Conservation (phyloP, 2,113 vertebrate genomes). For the Oceanodroma tethys region DNA sequence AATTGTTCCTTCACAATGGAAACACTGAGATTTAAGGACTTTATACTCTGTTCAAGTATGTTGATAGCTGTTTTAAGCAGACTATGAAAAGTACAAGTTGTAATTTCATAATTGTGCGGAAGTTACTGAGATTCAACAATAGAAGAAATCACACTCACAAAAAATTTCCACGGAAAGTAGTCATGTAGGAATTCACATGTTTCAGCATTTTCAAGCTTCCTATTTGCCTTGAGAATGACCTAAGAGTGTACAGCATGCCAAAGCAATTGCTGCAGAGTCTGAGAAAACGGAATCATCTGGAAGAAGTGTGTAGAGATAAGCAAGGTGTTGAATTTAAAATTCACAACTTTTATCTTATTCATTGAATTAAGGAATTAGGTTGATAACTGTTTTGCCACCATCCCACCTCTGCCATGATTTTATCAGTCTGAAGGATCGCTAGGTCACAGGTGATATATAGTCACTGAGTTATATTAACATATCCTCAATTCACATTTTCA, state of each 20-base stretch:
- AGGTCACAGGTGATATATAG: neutral
- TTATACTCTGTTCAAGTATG: neutral
- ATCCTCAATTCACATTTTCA: neutral
- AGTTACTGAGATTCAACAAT: neutral
- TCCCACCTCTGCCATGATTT: neutral
- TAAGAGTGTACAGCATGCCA: neutral
- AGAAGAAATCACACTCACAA: neutral
- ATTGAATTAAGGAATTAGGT: neutral
- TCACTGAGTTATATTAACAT: neutral
- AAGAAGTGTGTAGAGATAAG: neutral
- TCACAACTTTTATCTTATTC: fast-evolving
- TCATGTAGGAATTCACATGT: neutral
- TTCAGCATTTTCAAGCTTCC: conserved; percentile 8
- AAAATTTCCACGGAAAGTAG: neutral
- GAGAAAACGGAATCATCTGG: neutral
- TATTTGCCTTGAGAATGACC: neutral
- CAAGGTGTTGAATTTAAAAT: neutral
- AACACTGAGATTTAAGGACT: neutral
- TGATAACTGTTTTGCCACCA: neutral
- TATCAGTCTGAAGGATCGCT: neutral
- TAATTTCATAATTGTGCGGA: neutral
- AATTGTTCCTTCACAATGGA: neutral
- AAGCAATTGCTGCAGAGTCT: neutral
- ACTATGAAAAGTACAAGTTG: neutral
- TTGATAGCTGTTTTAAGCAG: neutral